A percentile compares a stretch with the other conserved stretches of the same genome.
These are phyloP conservation scores for Dendrocincla fuliginosa DNA, from an alignment of 2,797 vertebrate species.

Conservation along the genomic window DNA sequence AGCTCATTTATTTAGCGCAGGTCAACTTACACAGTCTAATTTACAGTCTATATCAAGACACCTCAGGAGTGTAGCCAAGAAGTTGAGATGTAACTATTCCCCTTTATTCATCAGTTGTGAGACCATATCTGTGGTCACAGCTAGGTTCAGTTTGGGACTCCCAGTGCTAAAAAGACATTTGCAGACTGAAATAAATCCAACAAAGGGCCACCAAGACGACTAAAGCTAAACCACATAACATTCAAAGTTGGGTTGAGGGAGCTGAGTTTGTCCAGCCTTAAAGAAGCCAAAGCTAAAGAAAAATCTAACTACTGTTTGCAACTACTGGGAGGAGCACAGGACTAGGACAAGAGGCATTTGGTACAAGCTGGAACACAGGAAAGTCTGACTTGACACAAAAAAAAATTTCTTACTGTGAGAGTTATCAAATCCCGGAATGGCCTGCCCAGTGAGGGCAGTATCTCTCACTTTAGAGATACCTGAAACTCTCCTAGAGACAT, in stretches of 20 bases:
- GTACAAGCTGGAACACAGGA: not conserved
- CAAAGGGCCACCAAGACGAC: not conserved
- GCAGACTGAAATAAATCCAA: not conserved
- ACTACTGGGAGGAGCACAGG: fast-evolving
- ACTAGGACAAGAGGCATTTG: not conserved
- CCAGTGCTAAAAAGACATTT: not conserved
- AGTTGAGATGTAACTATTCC: not conserved
- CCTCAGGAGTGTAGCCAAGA: not conserved
- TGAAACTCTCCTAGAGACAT: not conserved
- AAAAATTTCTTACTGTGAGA: not conserved
- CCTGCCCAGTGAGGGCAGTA: not conserved
- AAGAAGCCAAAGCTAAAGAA: not conserved
- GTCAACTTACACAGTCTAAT: not conserved
- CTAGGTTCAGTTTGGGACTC: not conserved
- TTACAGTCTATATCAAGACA: not conserved
- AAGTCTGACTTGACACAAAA: not conserved
- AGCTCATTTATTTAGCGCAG: not conserved
- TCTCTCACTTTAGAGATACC: not conserved
- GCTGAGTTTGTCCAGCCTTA: not conserved
- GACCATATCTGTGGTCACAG: not conserved
- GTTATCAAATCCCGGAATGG: not conserved
- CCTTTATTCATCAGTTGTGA: not conserved
- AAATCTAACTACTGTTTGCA: not conserved
- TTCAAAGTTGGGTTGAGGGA: not conserved
- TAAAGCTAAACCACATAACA: not conserved